Percentiles rank a stretch among this genome's conserved stretches.
These are phyloP conservation scores for Papilio demoleus DNA, from an alignment of 2,888 invertebrate species.

Conservation along the genomic window DNA sequence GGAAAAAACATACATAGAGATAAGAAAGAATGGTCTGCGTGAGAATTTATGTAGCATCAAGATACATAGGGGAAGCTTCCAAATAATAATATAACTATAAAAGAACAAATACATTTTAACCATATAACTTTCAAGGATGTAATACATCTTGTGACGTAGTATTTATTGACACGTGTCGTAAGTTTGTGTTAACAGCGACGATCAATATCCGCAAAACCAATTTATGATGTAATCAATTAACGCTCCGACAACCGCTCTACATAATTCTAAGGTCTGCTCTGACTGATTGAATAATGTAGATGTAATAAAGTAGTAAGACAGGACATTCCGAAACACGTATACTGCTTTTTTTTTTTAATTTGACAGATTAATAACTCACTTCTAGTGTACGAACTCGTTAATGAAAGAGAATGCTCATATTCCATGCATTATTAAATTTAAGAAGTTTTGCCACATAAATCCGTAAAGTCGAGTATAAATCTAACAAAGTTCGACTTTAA, in stretches of 20 bases:
- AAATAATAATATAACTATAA: background rate
- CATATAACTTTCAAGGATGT: constrained; percentile 7
- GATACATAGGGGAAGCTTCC: background rate
- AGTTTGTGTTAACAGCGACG: constrained; percentile 14
- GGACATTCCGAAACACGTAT: background rate
- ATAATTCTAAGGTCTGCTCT: background rate
- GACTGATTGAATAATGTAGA: background rate
- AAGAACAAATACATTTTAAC: background rate
- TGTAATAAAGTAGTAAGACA: background rate
- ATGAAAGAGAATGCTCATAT: too few relatives aligned
- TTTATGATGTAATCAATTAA: constrained; percentile 25
- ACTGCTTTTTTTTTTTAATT: background rate
- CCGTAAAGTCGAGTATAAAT: background rate
- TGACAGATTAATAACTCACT: too few relatives aligned
- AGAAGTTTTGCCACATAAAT: background rate
- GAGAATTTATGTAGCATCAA: background rate
- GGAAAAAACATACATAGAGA: background rate
- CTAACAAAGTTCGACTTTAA: background rate
- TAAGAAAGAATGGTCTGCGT: background rate
- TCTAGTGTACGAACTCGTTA: too few relatives aligned
- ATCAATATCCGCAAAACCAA: constrained; percentile 17
- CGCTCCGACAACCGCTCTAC: constrained; percentile 5
- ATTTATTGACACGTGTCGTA: constrained; percentile 11
- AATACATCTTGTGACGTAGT: background rate
- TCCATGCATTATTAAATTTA: too few relatives aligned